Base-by-base conservation (phyloP, 2,888 invertebrate genomes). In the Drosophila ustulata region DNA sequence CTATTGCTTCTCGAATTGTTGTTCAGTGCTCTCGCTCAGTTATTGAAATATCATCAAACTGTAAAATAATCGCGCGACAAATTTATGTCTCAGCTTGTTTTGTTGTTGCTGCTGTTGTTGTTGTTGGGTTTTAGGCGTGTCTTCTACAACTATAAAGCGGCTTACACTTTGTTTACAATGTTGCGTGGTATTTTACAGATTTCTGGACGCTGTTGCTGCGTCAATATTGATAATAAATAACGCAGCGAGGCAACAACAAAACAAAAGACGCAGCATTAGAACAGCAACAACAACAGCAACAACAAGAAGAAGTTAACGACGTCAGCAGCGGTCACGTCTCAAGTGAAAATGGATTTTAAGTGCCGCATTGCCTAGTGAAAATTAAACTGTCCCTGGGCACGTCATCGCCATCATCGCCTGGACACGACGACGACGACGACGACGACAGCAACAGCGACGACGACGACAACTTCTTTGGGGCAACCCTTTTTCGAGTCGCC, bases 201-300 rank as follows among this genome's bases (percentile, higher is more conserved):
- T 75, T 85, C 58, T 25, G 51, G 23, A 39, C 55, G 53, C 43
- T 61, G 47, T 56, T 69, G 77, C 80, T 80, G 74, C 79, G 82
- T 87, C 84, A 88, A 87, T 86, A 86, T 86, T 88, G 86, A 87
- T 87, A 87, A 86, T 88, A 87, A 88, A 86, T 86, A 86, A 85
- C 83, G 18, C 18, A 79, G 61, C 47, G 53, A 56, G 28, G 28
- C 69, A 66, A 76, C 59, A 74, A 58, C 66, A 76, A 71, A 70
- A 73, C 72, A 80, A 74, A 45, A 37, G 57, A 13, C 30, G 39
- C 62, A 67, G 70, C 67, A 78, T 78, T 66, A 75, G 70, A 73
- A 68, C 71, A 57, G 55, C 73, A 70, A 61, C 57, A 70, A 68
- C 64, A 66, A 13, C 62, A 63, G n/a, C 50, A 58, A 11, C 49